Evolutionary conservation across 2,888 invertebrate species (phyloP).

Genomic region (Drosophila suboccidentalis): DNA sequence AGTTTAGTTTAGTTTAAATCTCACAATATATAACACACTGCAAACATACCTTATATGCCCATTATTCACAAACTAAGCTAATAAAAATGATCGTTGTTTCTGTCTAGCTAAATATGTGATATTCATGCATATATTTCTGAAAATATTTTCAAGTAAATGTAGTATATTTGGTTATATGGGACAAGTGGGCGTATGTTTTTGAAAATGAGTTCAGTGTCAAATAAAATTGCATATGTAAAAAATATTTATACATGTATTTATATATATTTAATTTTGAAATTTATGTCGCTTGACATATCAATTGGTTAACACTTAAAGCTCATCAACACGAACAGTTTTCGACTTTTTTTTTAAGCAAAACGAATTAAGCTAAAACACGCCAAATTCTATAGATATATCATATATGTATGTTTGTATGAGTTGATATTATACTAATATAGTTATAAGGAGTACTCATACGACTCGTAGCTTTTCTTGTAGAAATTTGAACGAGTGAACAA

Average conservation of each 20-base stretch:
- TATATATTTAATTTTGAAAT: constrained; percentile 9
- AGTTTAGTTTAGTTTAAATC: too few relatives aligned
- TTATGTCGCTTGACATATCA: constrained; percentile 14
- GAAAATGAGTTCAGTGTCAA: constrained; percentile 45
- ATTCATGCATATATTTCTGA: not conserved
- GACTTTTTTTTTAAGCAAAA: constrained; percentile 1
- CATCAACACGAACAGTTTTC: constrained; percentile 23
- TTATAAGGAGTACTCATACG: constrained; percentile 13
- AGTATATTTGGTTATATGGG: not conserved
- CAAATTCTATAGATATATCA: not conserved
- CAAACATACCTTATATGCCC: not conserved
- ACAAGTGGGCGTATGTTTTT: constrained; percentile 17
- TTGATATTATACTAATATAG: not conserved
- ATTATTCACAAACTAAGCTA: constrained; percentile 1
- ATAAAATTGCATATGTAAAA: not conserved
- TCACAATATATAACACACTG: not conserved
- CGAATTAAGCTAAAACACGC: constrained; percentile 1
- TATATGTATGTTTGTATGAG: too few relatives aligned
- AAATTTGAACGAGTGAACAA: constrained; percentile 53
- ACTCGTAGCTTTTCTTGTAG: constrained; percentile 7
- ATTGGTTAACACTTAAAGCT: constrained; percentile 26
- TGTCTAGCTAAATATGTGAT: constrained; percentile 7
- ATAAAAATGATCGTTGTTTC: constrained; percentile 8
- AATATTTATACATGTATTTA: not conserved
- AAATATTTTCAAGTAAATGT: not conserved